phyloP scores from a whole-genome alignment of 2,888 invertebrate genomes.

The Meliscaeva auricollis region DNA sequence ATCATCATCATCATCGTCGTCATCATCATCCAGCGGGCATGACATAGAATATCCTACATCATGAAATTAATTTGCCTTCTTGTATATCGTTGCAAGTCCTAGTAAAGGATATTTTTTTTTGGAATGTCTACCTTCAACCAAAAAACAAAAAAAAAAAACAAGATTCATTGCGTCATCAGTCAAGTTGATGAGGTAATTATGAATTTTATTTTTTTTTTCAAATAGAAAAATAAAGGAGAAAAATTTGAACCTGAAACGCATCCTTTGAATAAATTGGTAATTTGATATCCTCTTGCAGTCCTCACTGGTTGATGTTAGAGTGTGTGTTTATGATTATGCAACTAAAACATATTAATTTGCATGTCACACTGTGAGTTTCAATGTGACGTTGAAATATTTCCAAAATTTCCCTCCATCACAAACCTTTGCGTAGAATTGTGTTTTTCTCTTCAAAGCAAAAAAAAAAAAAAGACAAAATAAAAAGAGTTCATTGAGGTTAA shows the following conservation, averaged over 20 bases:
- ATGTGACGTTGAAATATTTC: conserved; percentile 67
- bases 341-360: conserved; percentile 79
- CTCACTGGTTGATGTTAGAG: conserved; percentile 15
- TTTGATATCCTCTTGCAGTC: conserved; percentile 54
- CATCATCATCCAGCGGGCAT: conserved; percentile 36
- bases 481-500: conserved; percentile 69
- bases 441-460: conserved; percentile 3
- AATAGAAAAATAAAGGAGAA: conserved; percentile 72
- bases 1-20: conserved; percentile 13
- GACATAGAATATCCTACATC: conserved; percentile 46
- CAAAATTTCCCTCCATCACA: neutral
- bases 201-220: conserved; percentile 77
- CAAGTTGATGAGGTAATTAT: conserved; percentile 84
- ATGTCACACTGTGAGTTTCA: conserved; percentile 76
- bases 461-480: neutral
- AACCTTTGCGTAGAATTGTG: neutral
- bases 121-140: conserved; percentile 49
- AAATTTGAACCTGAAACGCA: conserved; percentile 64
- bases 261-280: conserved; percentile 73
- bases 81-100: conserved; percentile 59
- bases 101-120: conserved; percentile 39
- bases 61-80: conserved; percentile 73
- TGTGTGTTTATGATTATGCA: conserved; percentile 23
- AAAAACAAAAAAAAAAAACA: conserved; percentile 46
- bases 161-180: conserved; percentile 83